Conservation (phyloP, 2,888 invertebrate species). For the Papilio gigon region DNA sequence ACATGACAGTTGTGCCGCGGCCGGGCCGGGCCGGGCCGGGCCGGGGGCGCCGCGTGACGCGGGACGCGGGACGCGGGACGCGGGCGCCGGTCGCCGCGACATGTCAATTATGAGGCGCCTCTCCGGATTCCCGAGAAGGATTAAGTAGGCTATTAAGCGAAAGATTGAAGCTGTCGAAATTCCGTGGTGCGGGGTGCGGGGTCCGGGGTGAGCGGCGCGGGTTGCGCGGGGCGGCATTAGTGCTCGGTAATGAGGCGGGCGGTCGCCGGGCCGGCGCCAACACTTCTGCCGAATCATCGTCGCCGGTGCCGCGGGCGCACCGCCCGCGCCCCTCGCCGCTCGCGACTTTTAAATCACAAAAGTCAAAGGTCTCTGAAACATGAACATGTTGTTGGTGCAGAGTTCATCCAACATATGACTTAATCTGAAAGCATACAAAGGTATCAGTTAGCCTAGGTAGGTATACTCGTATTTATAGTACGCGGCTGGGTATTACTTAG, state of each 20-base stretch:
- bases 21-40: background rate
- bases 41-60: background rate
- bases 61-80: conserved; percentile 1
- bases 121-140: conserved; percentile 36
- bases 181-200: conserved; percentile 20
- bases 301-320: conserved; percentile 41
- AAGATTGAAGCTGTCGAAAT: conserved; percentile 39
- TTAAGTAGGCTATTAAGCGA: conserved; percentile 41
- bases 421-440: background rate
- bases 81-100: conserved; percentile 13
- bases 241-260: conserved; percentile 34
- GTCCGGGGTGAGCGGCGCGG: conserved; percentile 62
- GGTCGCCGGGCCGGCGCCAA: conserved; percentile 58
- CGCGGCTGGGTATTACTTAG: background rate
- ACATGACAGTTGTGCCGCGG: background rate
- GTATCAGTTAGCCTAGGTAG: too few species aligned
- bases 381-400: background rate
- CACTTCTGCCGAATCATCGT: conserved; percentile 64
- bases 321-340: background rate
- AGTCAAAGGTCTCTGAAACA: background rate
- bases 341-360: background rate
- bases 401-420: background rate
- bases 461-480: too few species aligned
- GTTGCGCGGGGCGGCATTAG: conserved; percentile 45
- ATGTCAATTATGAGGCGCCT: conserved; percentile 38